A percentile compares a stretch with the other conserved stretches of the same genome.
These are phyloP conservation scores for Cuculus canorus DNA, from an alignment of 2,797 vertebrate genomes.

Conservation along the genomic window DNA sequence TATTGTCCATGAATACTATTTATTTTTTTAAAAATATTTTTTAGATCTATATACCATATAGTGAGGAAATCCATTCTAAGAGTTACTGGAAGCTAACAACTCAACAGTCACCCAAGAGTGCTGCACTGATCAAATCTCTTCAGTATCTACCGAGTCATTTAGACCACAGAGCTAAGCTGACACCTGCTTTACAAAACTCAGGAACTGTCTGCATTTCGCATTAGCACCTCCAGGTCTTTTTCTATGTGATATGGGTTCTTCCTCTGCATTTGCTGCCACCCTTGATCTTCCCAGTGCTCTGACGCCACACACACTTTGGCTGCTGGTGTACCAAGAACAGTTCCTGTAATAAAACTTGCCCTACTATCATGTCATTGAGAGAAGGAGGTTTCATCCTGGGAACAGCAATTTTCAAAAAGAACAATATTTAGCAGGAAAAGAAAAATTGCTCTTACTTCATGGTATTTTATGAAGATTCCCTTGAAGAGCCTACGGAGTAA, in stretches of 20 bases:
- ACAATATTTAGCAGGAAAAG: not conserved
- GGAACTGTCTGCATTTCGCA: not conserved
- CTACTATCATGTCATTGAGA: not conserved
- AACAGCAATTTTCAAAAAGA: not conserved
- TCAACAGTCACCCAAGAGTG: not conserved
- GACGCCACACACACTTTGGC: not conserved
- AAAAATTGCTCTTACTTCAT: not conserved
- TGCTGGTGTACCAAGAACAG: conserved; percentile 17
- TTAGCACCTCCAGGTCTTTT: not conserved
- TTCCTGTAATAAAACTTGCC: not conserved
- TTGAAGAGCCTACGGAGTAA: not conserved
- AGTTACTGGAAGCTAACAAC: conserved; percentile 9
- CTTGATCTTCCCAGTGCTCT: conserved; percentile 22
- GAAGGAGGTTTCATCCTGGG: not conserved
- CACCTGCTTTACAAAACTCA: not conserved
- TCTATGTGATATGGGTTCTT: not conserved
- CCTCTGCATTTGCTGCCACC: not conserved
- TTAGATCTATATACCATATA: not conserved
- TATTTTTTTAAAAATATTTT: not conserved
- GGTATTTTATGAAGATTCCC: not conserved
- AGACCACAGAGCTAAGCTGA: not conserved
- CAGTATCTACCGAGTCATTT: not conserved
- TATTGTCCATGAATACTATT: not conserved
- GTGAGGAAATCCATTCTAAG: not conserved
- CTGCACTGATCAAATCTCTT: not conserved